phyloP scores from a whole-genome alignment of 2,113 vertebrate species.

The Protobothrops flavoviridis region DNA sequence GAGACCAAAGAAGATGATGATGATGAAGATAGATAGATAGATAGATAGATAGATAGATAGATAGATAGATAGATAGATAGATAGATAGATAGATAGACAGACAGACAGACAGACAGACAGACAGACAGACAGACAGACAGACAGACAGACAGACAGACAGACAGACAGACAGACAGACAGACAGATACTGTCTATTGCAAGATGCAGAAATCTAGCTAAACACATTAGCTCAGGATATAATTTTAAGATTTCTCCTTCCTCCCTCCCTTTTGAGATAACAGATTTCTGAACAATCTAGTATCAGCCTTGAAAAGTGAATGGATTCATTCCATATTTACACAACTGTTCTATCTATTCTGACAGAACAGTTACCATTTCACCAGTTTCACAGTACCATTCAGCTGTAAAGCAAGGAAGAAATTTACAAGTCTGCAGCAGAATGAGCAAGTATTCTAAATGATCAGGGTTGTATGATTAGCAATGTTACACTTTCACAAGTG shows the following conservation, averaged over 20 bases:
- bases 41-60: no score
- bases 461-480: neutral
- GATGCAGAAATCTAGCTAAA: neutral
- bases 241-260: neutral
- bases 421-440: neutral
- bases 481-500: neutral
- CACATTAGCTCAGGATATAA: neutral
- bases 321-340: neutral
- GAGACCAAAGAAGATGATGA: no score
- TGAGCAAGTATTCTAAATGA: neutral
- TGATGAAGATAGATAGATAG: no score
- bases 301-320: neutral
- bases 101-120: no score
- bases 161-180: no score
- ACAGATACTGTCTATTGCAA: no score
- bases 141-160: no score
- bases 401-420: neutral
- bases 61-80: no score
- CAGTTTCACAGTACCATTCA: neutral
- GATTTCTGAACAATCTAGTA: neutral
- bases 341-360: neutral
- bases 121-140: no score
- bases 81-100: no score
- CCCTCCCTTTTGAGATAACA: neutral
- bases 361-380: neutral